phyloP scores from a whole-genome alignment of 2,113 vertebrate genomes.

The Kryptolebias marmoratus region DNA sequence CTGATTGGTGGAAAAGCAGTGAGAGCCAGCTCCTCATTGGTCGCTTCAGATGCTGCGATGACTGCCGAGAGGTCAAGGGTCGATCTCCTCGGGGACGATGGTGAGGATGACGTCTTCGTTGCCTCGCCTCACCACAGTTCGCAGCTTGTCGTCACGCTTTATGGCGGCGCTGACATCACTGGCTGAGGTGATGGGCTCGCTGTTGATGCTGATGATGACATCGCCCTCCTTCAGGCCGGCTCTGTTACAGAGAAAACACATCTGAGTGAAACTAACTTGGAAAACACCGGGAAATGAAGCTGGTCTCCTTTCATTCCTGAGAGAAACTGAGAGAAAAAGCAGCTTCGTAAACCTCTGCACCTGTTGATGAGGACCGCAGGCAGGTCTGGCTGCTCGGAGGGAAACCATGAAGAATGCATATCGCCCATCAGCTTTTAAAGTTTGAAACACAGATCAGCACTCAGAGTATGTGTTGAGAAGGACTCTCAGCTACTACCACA shows the following conservation, averaged over 20 bases:
- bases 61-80: conserved; percentile 85
- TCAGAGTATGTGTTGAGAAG: no score
- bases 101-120: conserved; percentile 93
- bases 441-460: no score
- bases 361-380: no score
- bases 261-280: neutral
- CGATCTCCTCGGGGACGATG: conserved; percentile 90
- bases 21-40: conserved; percentile 84
- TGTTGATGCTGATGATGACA: conserved; percentile 98
- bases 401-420: no score
- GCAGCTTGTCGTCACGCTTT: conserved; percentile 85
- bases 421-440: no score
- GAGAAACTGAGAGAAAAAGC: neutral
- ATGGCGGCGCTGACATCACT: conserved; percentile 93
- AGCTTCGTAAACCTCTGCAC: no score
- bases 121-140: conserved; percentile 89
- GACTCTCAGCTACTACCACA: no score
- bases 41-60: conserved; percentile 30
- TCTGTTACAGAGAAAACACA: conserved; percentile 65
- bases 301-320: no score
- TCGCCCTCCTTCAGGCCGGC: conserved; percentile 92
- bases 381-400: no score
- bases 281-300: no score
- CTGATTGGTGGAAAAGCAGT: conserved; percentile 70
- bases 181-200: conserved; percentile 87